phyloP scores from a whole-genome alignment of 2,113 vertebrate genomes.

The Eudyptes chrysolophus region DNA sequence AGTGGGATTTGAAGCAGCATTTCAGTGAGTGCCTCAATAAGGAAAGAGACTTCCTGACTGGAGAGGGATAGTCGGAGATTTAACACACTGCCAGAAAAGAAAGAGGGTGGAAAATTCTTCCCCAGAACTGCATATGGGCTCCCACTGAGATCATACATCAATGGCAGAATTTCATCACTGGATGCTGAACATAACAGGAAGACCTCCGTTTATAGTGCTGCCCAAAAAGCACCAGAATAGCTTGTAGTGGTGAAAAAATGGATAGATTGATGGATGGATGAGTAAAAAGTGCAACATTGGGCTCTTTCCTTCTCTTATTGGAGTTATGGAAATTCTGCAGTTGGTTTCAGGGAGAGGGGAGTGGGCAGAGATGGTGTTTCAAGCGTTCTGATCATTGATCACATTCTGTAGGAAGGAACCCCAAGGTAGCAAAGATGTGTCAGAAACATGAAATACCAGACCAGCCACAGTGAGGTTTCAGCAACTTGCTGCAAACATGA shows the following conservation, averaged over 20 bases:
- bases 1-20: not conserved
- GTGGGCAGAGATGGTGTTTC: not conserved
- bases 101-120: not conserved
- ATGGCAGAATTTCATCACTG: not conserved
- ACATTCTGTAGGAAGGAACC: not conserved
- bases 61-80: not conserved
- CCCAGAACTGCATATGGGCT: not conserved
- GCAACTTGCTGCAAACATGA: not conserved
- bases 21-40: not conserved
- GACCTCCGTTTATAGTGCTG: not conserved
- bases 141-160: not conserved
- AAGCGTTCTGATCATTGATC: not conserved
- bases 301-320: not conserved
- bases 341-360: not conserved
- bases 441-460: not conserved
- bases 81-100: not conserved
- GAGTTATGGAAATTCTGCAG: not conserved
- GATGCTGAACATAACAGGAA: not conserved
- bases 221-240: not conserved
- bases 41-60: not conserved
- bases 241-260: not conserved
- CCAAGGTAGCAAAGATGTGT: not conserved
- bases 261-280: not conserved
- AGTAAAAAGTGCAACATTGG: not conserved
- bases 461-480: not conserved